A percentile compares a stretch with the other conserved stretches of the same genome.
These are phyloP conservation scores for Zingel zingel DNA, from an alignment of 2,113 vertebrate genomes.

Conservation along the genomic window DNA sequence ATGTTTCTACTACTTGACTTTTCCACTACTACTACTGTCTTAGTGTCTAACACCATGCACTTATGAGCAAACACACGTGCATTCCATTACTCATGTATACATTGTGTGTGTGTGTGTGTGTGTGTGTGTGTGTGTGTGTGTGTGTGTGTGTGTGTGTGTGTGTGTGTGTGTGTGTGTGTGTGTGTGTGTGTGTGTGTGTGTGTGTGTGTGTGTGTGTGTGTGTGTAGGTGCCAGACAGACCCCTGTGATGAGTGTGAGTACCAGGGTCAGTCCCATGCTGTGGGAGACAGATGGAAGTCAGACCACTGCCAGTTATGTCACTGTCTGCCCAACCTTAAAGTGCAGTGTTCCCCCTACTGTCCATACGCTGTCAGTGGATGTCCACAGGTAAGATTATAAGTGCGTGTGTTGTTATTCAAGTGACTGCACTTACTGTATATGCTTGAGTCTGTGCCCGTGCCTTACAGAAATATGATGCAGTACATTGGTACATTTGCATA, in stretches of 20 bases:
- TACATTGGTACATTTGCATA: background rate
- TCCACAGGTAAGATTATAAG: constrained; percentile 82
- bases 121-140: constrained; percentile 23
- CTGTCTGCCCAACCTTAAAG: constrained; percentile 82
- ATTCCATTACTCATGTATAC: background rate
- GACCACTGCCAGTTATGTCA: constrained; percentile 87
- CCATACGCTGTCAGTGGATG: constrained; percentile 81
- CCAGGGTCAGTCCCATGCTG: constrained; percentile 72
- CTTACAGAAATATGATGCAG: background rate
- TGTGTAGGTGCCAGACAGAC: constrained; percentile 87
- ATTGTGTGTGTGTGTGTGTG: constrained; percentile 11
- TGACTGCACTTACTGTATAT: background rate
- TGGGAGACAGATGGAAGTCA: constrained; percentile 87
- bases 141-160: constrained; percentile 9
- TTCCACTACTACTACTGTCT: background rate
- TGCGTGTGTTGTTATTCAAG: background rate
- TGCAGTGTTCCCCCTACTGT: constrained; percentile 87
- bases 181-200: constrained; percentile 32
- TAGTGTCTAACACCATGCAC: background rate
- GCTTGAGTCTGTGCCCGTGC: background rate
- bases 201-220: constrained; percentile 39
- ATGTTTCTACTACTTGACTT: background rate
- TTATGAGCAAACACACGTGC: background rate
- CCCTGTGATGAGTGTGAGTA: constrained; percentile 86
- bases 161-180: constrained; percentile 24